Conservation (phyloP, 2,888 invertebrate species). For the Tetanocera ferruginea region DNA sequence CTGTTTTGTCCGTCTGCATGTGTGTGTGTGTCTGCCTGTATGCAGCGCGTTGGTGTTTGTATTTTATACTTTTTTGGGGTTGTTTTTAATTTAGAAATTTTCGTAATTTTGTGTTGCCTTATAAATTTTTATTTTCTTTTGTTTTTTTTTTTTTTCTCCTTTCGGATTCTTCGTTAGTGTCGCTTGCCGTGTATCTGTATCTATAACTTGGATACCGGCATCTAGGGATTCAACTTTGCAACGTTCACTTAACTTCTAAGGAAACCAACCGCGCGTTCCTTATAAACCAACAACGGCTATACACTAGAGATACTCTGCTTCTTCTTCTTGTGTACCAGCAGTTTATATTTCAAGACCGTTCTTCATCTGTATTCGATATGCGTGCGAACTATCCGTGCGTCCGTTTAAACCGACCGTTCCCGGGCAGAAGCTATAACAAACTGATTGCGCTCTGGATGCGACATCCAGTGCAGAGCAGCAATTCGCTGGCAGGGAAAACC, state of each 20-base stretch:
- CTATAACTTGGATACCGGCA: background rate
- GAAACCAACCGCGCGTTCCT: background rate
- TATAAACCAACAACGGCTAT: background rate
- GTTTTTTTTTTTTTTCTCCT: background rate
- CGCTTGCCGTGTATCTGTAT: background rate
- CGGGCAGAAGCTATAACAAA: slow-evolving; percentile 31
- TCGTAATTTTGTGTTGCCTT: background rate
- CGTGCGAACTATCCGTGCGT: background rate
- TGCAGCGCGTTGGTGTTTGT: background rate
- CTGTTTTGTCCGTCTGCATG: background rate
- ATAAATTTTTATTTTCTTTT: background rate
- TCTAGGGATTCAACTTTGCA: background rate
- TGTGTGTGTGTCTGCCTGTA: background rate
- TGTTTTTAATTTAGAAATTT: slow-evolving; percentile 19
- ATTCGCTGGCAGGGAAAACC: slow-evolving; percentile 1
- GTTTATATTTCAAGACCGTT: too few relatives aligned
- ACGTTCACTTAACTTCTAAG: background rate
- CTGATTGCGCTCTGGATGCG: slow-evolving; percentile 25
- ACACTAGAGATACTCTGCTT: background rate
- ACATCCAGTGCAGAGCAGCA: slow-evolving; percentile 16
- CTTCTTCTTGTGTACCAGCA: background rate
- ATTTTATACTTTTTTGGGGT: slow-evolving; percentile 1
- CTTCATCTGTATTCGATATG: too few relatives aligned
- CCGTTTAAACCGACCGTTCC: slow-evolving; percentile 29
- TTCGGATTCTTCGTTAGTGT: background rate